Evolutionary conservation across 2,113 vertebrate genomes (phyloP), one percentile per base, ranked within the genome.

Genomic region (Ammospiza nelsoni): DNA sequence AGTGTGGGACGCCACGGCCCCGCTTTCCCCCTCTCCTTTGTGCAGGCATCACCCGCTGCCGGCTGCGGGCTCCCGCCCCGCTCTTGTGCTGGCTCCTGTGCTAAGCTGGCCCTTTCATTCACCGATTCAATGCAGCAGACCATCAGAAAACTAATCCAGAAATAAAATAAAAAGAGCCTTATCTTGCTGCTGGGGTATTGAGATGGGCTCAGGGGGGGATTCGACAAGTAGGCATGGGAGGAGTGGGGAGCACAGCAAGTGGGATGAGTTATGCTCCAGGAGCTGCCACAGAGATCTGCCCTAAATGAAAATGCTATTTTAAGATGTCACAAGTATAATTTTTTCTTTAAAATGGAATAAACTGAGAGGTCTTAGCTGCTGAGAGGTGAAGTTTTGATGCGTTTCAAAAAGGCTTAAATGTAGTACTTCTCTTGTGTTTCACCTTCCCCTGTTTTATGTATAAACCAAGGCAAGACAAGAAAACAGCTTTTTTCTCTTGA

Each of bases 61-160:
- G 2, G 49, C 94, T 39, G 71, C 29, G 3, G 75, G 80, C 76
- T 96, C 87, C 89, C 67, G 46, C 44, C 66, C 10, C 1, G 6
- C 86, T 49, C 90, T 76, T 72, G 54, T 62, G 63, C 88, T 23
- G 75, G 66, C 62, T 74, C 54, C 0, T 2, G 62, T 3, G 2
- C 82, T 79, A 83, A 95, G 71, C 88, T 66, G 88, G 31, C 25
- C 55, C 82, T 88, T 93, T 90, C 67, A 95, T 62, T 73, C 62
- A 61, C 58, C 17, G 46, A 87, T 39, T 85, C 94, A 95, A 95
- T 86, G 72, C 82, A 69, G 25, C 88, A 80, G 79, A 83, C 66
- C 67, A 73, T 55, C 90, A 87, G 92, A 75, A 96, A 94, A 94
- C 74, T 87, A 96, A 94, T 68, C 81, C 87, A 75, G 62, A 33